A percentile compares a stretch with the other conserved stretches of the same genome.
Evolutionary conservation across 1,140 invertebrate genomes (phyloP).

Genomic region (Nilaparvata lugens): DNA sequence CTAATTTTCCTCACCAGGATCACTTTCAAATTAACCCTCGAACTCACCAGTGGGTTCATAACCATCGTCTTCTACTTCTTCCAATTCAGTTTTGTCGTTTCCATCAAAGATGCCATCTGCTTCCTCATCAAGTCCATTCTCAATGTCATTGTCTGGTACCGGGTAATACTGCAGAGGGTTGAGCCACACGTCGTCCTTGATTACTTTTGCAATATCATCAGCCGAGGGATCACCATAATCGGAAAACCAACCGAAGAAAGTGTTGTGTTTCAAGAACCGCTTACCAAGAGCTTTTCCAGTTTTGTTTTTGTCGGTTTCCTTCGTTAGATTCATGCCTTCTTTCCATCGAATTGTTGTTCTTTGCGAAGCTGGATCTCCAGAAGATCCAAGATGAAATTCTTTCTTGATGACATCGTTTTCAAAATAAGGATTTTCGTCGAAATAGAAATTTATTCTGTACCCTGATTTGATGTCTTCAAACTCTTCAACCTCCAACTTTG

Average conservation of each 20-base stretch:
- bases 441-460: conserved; percentile 72
- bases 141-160: conserved; percentile 66
- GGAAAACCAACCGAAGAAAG: conserved; percentile 75
- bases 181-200: conserved; percentile 84
- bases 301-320: conserved; percentile 44
- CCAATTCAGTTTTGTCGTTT: conserved; percentile 33
- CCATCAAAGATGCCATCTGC: conserved; percentile 38
- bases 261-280: conserved; percentile 50
- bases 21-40: conserved; percentile 34
- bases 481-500: conserved; percentile 78
- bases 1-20: conserved; percentile 36
- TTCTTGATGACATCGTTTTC: conserved; percentile 70
- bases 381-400: conserved; percentile 64
- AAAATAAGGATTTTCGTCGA: conserved; percentile 78
- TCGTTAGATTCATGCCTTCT: conserved; percentile 55
- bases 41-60: conserved; percentile 31
- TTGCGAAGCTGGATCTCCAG: conserved; percentile 58
- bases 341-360: conserved; percentile 71
- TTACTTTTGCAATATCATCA: conserved; percentile 70
- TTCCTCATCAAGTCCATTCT: conserved; percentile 48
- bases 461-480: conserved; percentile 87
- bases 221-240: conserved; percentile 66
- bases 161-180: conserved; percentile 80
- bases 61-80: conserved; percentile 35
- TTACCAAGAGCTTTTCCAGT: conserved; percentile 45